A percentile compares a stretch with the other conserved stretches of the same genome.
Evolutionary conservation across 2,797 vertebrate species (phyloP).

Genomic region (Crenichthys baileyi): DNA sequence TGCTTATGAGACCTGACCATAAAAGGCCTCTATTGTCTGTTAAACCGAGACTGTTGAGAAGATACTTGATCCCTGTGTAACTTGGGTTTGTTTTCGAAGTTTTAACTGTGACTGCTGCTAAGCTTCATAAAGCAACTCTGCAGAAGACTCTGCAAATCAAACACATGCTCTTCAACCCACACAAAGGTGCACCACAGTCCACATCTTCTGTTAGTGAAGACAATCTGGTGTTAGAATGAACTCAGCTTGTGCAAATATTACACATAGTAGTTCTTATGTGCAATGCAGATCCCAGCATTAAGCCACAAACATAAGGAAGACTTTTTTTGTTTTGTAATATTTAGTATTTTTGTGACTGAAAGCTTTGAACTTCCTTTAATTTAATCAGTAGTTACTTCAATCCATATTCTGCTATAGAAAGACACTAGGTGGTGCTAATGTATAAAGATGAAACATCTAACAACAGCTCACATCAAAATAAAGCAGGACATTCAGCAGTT

Average conservation of each 20-base stretch:
- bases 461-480: background rate
- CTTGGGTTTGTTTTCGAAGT: conserved; percentile 38
- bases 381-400: background rate
- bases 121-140: conserved; percentile 22
- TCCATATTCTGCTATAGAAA: background rate
- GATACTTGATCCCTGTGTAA: conserved; percentile 23
- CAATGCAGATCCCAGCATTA: conserved; percentile 23
- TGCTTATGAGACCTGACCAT: conserved; percentile 11
- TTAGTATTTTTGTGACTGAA: background rate
- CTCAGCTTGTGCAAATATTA: conserved; percentile 28
- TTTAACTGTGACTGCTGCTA: conserved; percentile 31
- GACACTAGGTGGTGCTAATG: conserved; percentile 72
- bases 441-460: conserved; percentile 40
- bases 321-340: background rate
- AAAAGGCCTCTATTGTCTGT: conserved; percentile 12
- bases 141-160: conserved; percentile 8
- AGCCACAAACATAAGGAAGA: background rate
- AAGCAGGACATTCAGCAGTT: background rate
- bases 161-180: conserved; percentile 6
- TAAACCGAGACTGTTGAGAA: conserved; percentile 17
- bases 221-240: conserved; percentile 11
- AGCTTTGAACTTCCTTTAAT: conserved; percentile 5
- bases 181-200: conserved; percentile 3
- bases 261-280: conserved; percentile 35
- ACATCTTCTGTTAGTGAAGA: conserved; percentile 6